Conservation (phyloP, 2,797 vertebrate genomes). For the Alfaro cultratus region DNA sequence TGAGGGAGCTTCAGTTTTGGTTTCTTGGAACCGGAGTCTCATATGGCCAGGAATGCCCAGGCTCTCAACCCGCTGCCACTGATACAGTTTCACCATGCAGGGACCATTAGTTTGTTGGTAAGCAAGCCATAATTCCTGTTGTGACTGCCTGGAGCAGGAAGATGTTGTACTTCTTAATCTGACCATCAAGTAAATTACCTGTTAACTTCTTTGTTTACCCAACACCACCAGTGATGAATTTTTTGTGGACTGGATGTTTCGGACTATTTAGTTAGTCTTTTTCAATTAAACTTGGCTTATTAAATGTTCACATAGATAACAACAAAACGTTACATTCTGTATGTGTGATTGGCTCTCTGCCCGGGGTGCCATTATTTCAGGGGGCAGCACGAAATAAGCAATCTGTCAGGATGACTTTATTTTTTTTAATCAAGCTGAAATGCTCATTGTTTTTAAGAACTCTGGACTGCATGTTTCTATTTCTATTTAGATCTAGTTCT, state of each 20-base stretch:
- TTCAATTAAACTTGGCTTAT: not conserved
- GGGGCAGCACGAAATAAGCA: not conserved
- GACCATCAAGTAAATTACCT: constrained; percentile 19
- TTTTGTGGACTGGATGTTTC: not conserved
- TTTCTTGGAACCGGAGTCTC: constrained; percentile 88
- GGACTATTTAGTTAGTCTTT: not conserved
- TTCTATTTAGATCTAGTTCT: not conserved
- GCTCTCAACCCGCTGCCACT: constrained; percentile 88
- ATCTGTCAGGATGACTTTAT: not conserved
- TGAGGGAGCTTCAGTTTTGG: constrained; percentile 80
- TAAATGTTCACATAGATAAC: not conserved
- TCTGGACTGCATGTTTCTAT: not conserved
- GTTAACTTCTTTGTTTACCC: not conserved
- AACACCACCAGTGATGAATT: not conserved
- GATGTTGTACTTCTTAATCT: constrained; percentile 7
- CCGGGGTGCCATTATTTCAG: not conserved
- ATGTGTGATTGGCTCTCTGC: not conserved
- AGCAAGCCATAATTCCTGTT: constrained; percentile 53
- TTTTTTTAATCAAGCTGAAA: not conserved
- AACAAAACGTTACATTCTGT: not conserved
- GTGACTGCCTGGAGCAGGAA: constrained; percentile 38
- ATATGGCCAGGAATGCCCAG: constrained; percentile 89
- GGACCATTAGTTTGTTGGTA: constrained; percentile 82
- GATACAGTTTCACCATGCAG: constrained; percentile 90
- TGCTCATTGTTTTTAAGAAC: not conserved